Evolutionary conservation across 2,888 invertebrate species (phyloP).

Genomic region (Tortricodes alternella): DNA sequence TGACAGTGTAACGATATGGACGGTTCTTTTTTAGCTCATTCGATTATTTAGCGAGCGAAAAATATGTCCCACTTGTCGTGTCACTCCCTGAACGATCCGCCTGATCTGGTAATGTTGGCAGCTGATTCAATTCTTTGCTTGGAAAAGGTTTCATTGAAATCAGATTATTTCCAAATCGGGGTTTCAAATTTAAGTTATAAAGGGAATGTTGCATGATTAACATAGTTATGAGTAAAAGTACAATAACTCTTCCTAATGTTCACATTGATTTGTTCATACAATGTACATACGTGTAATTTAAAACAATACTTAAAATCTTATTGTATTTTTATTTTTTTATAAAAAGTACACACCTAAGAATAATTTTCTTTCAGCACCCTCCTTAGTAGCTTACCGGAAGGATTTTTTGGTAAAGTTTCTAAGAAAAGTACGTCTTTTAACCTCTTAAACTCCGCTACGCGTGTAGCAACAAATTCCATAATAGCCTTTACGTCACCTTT

Average conservation of each 20-base stretch:
- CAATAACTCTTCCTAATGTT: no score
- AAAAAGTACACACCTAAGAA: constrained; percentile 32
- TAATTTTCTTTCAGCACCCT: constrained; percentile 75
- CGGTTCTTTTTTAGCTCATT: constrained; percentile 46
- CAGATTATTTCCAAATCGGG: background rate
- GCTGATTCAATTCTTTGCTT: constrained; percentile 21
- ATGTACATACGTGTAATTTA: no score
- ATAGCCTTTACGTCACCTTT: constrained; percentile 80
- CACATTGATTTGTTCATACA: no score
- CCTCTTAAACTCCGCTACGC: constrained; percentile 89
- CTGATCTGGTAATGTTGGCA: constrained; percentile 33
- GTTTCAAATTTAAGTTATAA: background rate
- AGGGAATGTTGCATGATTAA: no score
- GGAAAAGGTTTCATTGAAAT: background rate
- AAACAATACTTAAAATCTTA: background rate
- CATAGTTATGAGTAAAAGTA: no score
- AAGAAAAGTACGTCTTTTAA: constrained; percentile 85
- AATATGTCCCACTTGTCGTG: constrained; percentile 40
- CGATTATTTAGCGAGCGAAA: constrained; percentile 46
- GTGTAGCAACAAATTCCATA: constrained; percentile 82
- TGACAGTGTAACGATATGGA: constrained; percentile 39
- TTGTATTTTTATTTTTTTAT: background rate
- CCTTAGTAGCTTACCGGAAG: constrained; percentile 89
- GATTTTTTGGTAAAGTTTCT: constrained; percentile 86
- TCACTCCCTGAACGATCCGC: constrained; percentile 27